Conservation (phyloP, 2,888 invertebrate genomes). For the Hedychridium roseum region DNA sequence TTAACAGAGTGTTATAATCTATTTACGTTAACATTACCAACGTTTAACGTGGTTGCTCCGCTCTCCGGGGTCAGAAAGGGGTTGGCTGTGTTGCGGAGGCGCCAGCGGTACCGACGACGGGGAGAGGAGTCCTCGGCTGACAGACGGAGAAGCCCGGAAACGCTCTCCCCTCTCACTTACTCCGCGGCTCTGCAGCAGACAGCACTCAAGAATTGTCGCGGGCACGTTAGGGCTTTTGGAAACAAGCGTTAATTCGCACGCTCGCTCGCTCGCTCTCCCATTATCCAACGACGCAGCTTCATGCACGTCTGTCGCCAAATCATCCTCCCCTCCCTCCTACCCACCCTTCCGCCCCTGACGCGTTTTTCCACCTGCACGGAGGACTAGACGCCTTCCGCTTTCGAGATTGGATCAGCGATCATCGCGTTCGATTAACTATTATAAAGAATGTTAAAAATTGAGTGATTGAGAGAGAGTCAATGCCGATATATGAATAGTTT, state of each 20-base stretch:
- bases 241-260: conserved; percentile 61
- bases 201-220: conserved; percentile 64
- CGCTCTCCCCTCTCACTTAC: conserved; percentile 11
- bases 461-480: too few relatives aligned
- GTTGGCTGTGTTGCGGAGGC: conserved; percentile 34
- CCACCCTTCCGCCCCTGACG: background rate
- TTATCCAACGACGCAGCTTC: conserved; percentile 27
- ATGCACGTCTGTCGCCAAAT: conserved; percentile 16
- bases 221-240: conserved; percentile 62
- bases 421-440: too few relatives aligned
- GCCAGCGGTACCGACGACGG: conserved; percentile 22
- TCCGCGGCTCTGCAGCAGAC: conserved; percentile 57
- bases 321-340: background rate
- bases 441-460: too few relatives aligned
- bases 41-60: conserved; percentile 63
- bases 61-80: conserved; percentile 53
- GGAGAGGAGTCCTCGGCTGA: conserved; percentile 20
- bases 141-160: conserved; percentile 22
- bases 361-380: background rate
- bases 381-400: background rate
- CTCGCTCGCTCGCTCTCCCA: conserved; percentile 46
- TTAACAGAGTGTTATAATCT: conserved; percentile 65
- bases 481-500: too few relatives aligned
- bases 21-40: conserved; percentile 65
- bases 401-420: too few relatives aligned